Base-by-base conservation (phyloP, 2,888 invertebrate genomes). In the Mythimna lalbum region DNA sequence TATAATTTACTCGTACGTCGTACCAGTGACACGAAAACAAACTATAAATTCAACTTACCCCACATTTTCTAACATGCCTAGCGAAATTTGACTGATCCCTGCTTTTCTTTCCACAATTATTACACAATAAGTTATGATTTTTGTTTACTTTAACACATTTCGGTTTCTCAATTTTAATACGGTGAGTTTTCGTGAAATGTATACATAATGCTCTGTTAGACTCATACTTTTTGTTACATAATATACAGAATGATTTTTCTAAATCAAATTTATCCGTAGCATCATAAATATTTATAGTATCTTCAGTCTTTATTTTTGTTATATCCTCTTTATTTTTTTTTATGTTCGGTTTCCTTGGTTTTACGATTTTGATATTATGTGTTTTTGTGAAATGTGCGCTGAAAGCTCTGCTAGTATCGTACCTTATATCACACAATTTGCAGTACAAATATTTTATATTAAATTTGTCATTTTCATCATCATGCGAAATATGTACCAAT, bases 401-500 rank as follows among this genome's bases (percentile, higher is more conserved):
- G 17, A 95, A 71, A 6, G 87, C 83, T 69, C 61, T 82, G 0
- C 76, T 23, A 33, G 63, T 86, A 19, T 80, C 78, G 69, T 90
- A 94, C n/a, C 84, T 84, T 63, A 86, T 92, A 4, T 91, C 66
- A 72, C 95, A 95, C 72, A 90, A 84, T 69, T 91, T 90, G 68
- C 95, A 95, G 36, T 87, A 81, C 10, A 80, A 80, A 50, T 89
- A 89, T 2, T 89, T 86, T 23, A 92, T 69, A 76, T 92, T 89
- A 69, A 88, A 93, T 70, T 87, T 86, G 6, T 82, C 66, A 62
- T 67, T 65, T 17, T 31, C 19, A 27, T 53, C 14, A 52, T 23
- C 39, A 21, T 56, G 43, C 3, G 66, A 27, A 36, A 70, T 74
- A 33, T 69, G 33, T 76, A 27, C 33, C 50, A 68, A 27, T 0